Base-by-base conservation (phyloP, 2,797 vertebrate species). In the Mormyrops boulengeri region DNA sequence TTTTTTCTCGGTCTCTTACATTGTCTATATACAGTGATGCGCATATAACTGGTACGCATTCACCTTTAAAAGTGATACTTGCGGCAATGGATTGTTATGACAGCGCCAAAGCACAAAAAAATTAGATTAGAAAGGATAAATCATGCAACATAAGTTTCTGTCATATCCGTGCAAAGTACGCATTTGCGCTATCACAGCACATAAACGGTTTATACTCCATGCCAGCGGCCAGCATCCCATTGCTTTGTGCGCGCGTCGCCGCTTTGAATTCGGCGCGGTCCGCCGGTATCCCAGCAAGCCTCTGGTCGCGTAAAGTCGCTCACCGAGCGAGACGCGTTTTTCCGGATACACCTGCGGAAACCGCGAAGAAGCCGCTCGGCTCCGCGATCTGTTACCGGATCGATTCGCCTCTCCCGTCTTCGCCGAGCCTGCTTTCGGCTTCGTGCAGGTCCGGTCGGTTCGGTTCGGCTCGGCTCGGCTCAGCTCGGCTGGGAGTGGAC, bases 311-410 rank as follows among this genome's bases (percentile, higher is more conserved):
- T 47, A 12, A 50, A 49, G 38, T 41, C 26, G 26, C 38, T n/a
- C 41, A 34, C 22, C 69, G 14, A 55, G 34, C 7, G 8, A 49
- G 19, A 11, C 14, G 38, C 34, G n/a, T 38, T 89, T 84, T 90
- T 88, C 90, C 90, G 90, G 90, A 82, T 77, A 89, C 90, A 88
- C 90, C 90, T 77, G 89, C 88, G 34, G 50, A 87, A 87, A 66
- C 22, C 38, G 19, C 30, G 53, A 19, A 26, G 55, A 60, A 62
- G 2, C 7, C 26, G 0, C 3, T n/a, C 19, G 88, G 26, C 52
- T 57, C 84, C 44, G 69, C 11, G 7, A 57, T 86, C 60, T 1
- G 17, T 49, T 50, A 85, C 41, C 47, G 4, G 82, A 26, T 44
- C 66, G 66, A 49, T 19, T n/a, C 19, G 80, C 41, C 41, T 3